Evolutionary conservation across 2,888 invertebrate genomes (phyloP), one percentile per base, ranked within the genome.

Genomic region (Drosophila nr. fundita): DNA sequence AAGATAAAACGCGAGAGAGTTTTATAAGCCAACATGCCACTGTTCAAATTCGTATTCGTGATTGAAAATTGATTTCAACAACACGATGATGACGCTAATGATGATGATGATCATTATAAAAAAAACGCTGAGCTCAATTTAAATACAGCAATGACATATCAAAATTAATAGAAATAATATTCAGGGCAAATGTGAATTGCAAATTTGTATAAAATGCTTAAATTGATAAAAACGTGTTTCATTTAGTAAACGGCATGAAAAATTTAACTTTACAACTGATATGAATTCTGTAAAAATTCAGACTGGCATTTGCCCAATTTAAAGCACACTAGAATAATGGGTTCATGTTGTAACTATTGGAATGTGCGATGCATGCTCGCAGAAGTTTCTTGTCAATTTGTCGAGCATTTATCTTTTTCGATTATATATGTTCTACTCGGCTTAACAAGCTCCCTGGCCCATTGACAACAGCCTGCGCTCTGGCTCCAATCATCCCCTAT

Each of bases 31-130:
- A 67, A 59, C 27, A 58, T 62, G 58, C 42, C 67, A 53, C 45
- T 57, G 72, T 78, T 80, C 57, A 82, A 79, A 84, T 67, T 70
- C 45, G 65, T 34, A 36, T 34, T 59, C 63, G 78, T 80, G 87
- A 89, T 87, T 82, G 89, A 82, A 89, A 82, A 85, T 85, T 80
- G 80, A 85, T 89, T 85, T 72, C 52, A 57, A 34, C 72, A 65
- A 62, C 57, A 71, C 38, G 64, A 76, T 64, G 50, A 60, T 24
- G 24, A 30, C 11, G 54, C 11, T 36, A 34, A 40, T 42, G 29
- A 53, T 24, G 36, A 40, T 42, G 29, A 53, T 24, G 36, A 55
- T 59, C 36, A 58, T 27, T 15, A 24, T 27, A 32, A 3, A 5
- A 24, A 48, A 69, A 57, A 32, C 36, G 49, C 40, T 45, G 24